Conservation (phyloP, 2,113 vertebrate species). For the Limanda limanda region DNA sequence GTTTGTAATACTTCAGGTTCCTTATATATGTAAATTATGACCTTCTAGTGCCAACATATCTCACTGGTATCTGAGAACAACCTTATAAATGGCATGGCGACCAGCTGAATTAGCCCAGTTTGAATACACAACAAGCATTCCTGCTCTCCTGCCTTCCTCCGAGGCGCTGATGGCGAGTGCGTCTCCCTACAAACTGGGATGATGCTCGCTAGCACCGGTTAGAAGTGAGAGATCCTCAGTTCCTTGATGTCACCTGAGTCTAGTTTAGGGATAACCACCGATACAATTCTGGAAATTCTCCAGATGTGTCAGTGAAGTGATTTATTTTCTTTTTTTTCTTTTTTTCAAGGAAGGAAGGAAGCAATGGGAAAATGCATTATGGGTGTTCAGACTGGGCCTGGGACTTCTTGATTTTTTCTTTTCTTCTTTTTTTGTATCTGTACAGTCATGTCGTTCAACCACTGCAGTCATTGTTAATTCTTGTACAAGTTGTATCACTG, state of each 20-base stretch:
- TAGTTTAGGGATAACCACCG: slow-evolving; percentile 32
- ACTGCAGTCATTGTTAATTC: slow-evolving; percentile 86
- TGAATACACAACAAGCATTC: slow-evolving; percentile 59
- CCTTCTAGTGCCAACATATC: slow-evolving; percentile 79
- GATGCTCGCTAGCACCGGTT: slow-evolving; percentile 19
- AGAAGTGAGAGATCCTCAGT: slow-evolving; percentile 31
- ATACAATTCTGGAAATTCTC: slow-evolving; percentile 23
- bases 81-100: slow-evolving; percentile 75
- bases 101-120: slow-evolving; percentile 65
- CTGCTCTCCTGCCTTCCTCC: slow-evolving; percentile 47
- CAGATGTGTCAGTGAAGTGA: slow-evolving; percentile 27
- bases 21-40: slow-evolving; percentile 79
- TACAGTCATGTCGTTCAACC: slow-evolving; percentile 84
- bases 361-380: slow-evolving; percentile 41
- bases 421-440: slow-evolving; percentile 73
- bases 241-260: slow-evolving; percentile 36
- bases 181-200: slow-evolving; percentile 5
- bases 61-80: slow-evolving; percentile 77
- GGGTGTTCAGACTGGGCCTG: slow-evolving; percentile 65
- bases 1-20: slow-evolving; percentile 81
- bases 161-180: slow-evolving; percentile 28
- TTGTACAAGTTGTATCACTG: slow-evolving; percentile 86
- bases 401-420: slow-evolving; percentile 63
- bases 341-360: slow-evolving; percentile 31
- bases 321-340: background rate